A percentile compares a stretch with the other conserved stretches of the same genome.
These are phyloP conservation scores for Alloscopus bannaensis DNA, from an alignment of 2,888 invertebrate species.

Conservation along the genomic window DNA sequence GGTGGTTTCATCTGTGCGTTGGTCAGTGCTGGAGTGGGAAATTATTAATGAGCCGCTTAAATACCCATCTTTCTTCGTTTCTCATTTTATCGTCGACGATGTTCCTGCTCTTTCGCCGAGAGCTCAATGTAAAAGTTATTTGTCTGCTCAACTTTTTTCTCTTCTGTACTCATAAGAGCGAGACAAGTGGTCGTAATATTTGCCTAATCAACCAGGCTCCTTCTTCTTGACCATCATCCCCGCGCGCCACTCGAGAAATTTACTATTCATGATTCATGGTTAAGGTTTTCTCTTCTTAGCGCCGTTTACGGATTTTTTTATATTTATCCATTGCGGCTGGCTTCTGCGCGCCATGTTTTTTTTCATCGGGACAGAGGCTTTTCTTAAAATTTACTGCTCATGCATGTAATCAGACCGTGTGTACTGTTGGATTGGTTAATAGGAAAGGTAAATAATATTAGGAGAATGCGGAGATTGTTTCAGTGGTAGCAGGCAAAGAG, in stretches of 20 bases:
- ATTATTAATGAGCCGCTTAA: constrained; percentile 62
- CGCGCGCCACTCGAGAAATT: constrained; percentile 18
- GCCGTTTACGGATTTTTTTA: constrained; percentile 28
- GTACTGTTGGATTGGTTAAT: constrained; percentile 35
- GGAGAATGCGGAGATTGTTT: constrained; percentile 11
- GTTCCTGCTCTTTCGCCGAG: constrained; percentile 18
- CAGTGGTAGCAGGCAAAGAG: constrained; percentile 20
- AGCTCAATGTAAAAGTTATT: constrained; percentile 40
- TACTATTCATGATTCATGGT: constrained; percentile 13
- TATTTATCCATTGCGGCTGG: constrained; percentile 19
- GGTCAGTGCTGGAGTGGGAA: constrained; percentile 49
- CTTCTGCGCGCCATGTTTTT: constrained; percentile 43
- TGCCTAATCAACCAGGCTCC: constrained; percentile 59
- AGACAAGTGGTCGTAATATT: constrained; percentile 51
- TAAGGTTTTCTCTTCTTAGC: constrained; percentile 13
- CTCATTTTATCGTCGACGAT: constrained; percentile 11
- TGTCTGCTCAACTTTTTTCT: constrained; percentile 28
- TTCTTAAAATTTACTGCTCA: constrained; percentile 48
- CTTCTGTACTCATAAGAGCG: constrained; percentile 24
- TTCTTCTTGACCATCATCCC: too few species aligned
- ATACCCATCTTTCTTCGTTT: constrained; percentile 61
- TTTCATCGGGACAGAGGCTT: constrained; percentile 39
- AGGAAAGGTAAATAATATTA: constrained; percentile 60
- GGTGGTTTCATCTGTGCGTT: constrained; percentile 33
- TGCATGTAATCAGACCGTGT: constrained; percentile 50